Evolutionary conservation across 2,113 vertebrate genomes (phyloP).

Genomic region (Phyllopteryx taeniolatus): DNA sequence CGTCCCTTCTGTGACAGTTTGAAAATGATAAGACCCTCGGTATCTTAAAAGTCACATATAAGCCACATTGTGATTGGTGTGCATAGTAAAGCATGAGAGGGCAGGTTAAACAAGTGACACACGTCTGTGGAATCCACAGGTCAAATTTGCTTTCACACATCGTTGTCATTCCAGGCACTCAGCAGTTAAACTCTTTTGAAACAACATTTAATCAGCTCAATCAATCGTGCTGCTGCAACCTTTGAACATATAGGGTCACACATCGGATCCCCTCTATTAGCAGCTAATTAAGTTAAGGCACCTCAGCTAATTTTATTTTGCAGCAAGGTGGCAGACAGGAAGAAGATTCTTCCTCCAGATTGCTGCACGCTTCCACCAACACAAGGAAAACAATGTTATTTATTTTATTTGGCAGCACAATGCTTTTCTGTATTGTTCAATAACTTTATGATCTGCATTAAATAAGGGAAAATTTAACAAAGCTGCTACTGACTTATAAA

Average conservation of each 20-base stretch:
- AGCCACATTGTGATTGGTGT: conserved; percentile 21
- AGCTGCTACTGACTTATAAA: neutral
- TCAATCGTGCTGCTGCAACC: conserved; percentile 46
- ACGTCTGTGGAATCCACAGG: conserved; percentile 11
- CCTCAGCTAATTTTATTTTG: conserved; percentile 63
- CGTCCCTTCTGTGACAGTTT: conserved; percentile 5
- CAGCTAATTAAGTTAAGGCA: conserved; percentile 57
- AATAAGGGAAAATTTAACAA: neutral
- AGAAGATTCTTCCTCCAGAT: conserved; percentile 41
- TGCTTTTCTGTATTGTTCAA: neutral
- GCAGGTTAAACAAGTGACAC: conserved; percentile 13
- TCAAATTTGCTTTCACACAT: neutral
- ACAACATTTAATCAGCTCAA: conserved; percentile 49
- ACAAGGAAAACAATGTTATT: conserved; percentile 3
- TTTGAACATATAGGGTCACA: conserved; percentile 53
- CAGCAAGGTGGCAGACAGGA: conserved; percentile 45
- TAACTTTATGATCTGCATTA: neutral
- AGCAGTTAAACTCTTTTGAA: conserved; percentile 34
- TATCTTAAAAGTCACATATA: conserved; percentile 16
- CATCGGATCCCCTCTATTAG: conserved; percentile 45
- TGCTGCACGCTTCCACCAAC: conserved; percentile 20
- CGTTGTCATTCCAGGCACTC: conserved; percentile 1
- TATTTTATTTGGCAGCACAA: neutral
- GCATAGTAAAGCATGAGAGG: conserved; percentile 16
- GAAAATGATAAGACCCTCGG: conserved; percentile 14